Percentiles rank a stretch among this genome's conserved stretches.
Evolutionary conservation across 1,140 invertebrate species (phyloP).

Genomic region (Drosophila miranda): DNA sequence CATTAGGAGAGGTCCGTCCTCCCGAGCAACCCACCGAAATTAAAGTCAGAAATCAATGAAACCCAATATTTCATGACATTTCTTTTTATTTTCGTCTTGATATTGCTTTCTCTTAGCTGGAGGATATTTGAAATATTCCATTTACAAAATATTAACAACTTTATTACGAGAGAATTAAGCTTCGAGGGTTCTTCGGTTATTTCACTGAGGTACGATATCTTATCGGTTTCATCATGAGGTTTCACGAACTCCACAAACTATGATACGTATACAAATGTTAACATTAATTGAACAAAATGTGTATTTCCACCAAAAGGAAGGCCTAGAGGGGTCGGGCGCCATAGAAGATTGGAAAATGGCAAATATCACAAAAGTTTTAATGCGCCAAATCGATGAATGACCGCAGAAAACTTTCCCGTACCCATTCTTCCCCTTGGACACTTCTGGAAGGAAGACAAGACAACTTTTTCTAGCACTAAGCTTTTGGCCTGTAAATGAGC

Average conservation of each 20-base stretch:
- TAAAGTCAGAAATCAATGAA: conserved; percentile 28
- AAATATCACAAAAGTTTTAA: conserved; percentile 77
- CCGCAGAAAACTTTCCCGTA: conserved; percentile 56
- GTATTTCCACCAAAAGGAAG: conserved; percentile 1
- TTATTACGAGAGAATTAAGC: too few relatives aligned
- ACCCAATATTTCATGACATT: conserved; percentile 22
- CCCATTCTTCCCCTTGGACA: conserved; percentile 50
- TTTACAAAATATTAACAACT: not conserved
- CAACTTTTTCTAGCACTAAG: conserved; percentile 65
- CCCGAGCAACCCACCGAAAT: not conserved
- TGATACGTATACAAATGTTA: too few relatives aligned
- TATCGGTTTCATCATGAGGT: too few relatives aligned
- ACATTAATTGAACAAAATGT: conserved; percentile 10
- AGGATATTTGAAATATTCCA: not conserved
- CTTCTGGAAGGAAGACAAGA: conserved; percentile 56
- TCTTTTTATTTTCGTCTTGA: not conserved
- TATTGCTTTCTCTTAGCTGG: not conserved
- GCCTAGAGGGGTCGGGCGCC: conserved; percentile 1
- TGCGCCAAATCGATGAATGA: conserved; percentile 77
- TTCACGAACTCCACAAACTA: too few relatives aligned
- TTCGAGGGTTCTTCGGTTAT: too few relatives aligned
- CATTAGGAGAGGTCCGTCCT: conserved; percentile 41
- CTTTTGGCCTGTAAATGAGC: conserved; percentile 63
- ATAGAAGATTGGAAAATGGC: conserved; percentile 53
- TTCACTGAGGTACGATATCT: too few relatives aligned